These are phyloP conservation scores for Pseudocheirus occidentalis DNA, from an alignment of 2,797 vertebrate species.

Conservation along the genomic window DNA sequence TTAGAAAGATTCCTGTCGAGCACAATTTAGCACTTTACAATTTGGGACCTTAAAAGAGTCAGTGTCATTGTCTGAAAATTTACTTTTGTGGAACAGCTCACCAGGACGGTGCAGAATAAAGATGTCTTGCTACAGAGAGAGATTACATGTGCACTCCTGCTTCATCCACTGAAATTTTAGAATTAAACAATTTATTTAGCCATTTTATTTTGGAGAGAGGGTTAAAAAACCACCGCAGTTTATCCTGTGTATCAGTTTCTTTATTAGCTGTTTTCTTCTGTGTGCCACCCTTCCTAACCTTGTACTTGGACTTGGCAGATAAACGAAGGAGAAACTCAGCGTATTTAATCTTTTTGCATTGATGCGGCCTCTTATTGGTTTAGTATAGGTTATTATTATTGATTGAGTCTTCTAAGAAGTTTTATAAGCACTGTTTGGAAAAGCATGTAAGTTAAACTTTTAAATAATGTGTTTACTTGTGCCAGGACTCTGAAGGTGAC, in stretches of 20 bases:
- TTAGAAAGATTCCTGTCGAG: neutral
- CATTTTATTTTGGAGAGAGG: neutral
- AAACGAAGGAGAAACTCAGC: slow-evolving; percentile 23
- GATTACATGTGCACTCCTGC: neutral
- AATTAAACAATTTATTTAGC: neutral
- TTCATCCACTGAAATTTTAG: neutral
- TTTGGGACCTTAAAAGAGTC: neutral
- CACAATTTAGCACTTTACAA: neutral
- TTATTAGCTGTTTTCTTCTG: neutral
- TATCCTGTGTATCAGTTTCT: neutral
- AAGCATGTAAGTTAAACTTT: slow-evolving; percentile 4
- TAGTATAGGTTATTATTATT: slow-evolving; percentile 45
- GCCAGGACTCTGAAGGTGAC: slow-evolving; percentile 15
- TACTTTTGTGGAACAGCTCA: neutral
- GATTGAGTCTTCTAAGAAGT: slow-evolving; percentile 11
- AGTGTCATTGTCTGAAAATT: neutral
- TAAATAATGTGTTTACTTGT: slow-evolving; percentile 14
- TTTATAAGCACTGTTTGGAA: slow-evolving; percentile 17
- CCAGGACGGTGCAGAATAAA: neutral
- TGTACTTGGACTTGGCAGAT: slow-evolving; percentile 28
- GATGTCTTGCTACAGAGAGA: neutral
- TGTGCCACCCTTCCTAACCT: neutral
- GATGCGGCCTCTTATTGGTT: neutral
- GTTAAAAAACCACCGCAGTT: neutral
- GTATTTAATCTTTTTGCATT: slow-evolving; percentile 38